Conservation (phyloP, 2,888 invertebrate genomes). For the Nephrotoma appendiculata region DNA sequence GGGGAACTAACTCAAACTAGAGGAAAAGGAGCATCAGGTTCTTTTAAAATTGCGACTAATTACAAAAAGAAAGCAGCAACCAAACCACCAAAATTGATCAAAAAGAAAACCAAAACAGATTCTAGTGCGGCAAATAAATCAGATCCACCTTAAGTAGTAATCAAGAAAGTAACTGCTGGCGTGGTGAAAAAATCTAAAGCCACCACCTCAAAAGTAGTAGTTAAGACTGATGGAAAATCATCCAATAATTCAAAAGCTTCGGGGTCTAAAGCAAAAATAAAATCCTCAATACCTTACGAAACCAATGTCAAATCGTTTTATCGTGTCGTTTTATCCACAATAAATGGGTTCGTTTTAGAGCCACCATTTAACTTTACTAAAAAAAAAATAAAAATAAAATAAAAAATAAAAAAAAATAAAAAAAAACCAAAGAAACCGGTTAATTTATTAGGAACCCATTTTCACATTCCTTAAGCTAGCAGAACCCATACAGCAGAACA, state of each 20-base stretch:
- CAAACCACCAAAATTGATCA: not conserved
- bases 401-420: too few relatives aligned
- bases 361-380: too few relatives aligned
- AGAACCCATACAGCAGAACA: too few relatives aligned
- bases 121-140: not conserved
- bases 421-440: too few relatives aligned
- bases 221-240: not conserved
- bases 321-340: too few relatives aligned
- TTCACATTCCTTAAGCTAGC: too few relatives aligned
- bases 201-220: not conserved
- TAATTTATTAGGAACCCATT: too few relatives aligned
- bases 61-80: not conserved
- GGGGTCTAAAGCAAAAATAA: not conserved
- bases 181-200: not conserved
- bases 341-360: too few relatives aligned
- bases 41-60: slow-evolving; percentile 13
- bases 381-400: too few relatives aligned
- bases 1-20: slow-evolving; percentile 27
- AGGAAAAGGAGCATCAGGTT: slow-evolving; percentile 12
- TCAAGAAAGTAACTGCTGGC: not conserved
- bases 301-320: not conserved
- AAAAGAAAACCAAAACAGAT: not conserved
- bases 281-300: not conserved
- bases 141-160: not conserved
- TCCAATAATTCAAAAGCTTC: not conserved